phyloP scores from a whole-genome alignment of 2,797 vertebrate genomes.

The Fundulus diaphanus region DNA sequence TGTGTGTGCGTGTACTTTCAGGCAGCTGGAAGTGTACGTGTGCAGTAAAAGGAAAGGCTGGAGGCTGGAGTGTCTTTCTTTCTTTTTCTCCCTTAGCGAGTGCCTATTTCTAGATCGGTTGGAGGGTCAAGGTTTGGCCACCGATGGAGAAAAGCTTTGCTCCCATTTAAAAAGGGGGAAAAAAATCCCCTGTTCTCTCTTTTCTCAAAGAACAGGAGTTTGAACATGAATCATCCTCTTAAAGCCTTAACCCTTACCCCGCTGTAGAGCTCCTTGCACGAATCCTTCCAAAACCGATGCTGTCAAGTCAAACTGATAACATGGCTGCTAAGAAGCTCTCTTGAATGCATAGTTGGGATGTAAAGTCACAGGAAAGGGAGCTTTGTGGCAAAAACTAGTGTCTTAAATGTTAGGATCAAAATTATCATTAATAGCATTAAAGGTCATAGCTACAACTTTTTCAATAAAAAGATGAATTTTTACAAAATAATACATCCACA shows the following conservation, averaged over 20 bases:
- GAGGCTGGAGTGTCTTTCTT: conserved; percentile 66
- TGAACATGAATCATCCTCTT: conserved; percentile 68
- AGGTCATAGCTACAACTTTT: too few species aligned
- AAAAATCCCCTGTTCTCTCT: conserved; percentile 48
- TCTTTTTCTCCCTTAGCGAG: conserved; percentile 72
- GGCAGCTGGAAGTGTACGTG: conserved; percentile 41
- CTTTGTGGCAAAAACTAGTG: not conserved
- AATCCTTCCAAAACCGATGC: conserved; percentile 10
- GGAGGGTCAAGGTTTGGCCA: conserved; percentile 85
- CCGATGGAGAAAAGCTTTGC: conserved; percentile 79
- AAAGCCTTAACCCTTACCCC: conserved; percentile 68
- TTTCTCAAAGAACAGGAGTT: conserved; percentile 65
- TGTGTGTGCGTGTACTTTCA: conserved; percentile 14
- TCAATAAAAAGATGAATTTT: too few species aligned
- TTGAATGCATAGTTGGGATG: conserved; percentile 9
- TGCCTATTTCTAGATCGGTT: conserved; percentile 82
- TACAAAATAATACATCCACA: too few species aligned
- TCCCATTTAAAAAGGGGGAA: conserved; percentile 74
- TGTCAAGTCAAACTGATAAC: conserved; percentile 18
- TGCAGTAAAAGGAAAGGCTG: conserved; percentile 67
- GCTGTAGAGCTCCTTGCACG: conserved; percentile 25
- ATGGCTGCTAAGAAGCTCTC: conserved; percentile 13
- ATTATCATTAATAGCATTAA: too few species aligned
- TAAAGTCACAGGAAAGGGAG: not conserved
- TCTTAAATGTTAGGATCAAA: too few species aligned